Evolutionary conservation across 2,888 invertebrate genomes (phyloP).

Genomic region (Zhengitettix transpicula): DNA sequence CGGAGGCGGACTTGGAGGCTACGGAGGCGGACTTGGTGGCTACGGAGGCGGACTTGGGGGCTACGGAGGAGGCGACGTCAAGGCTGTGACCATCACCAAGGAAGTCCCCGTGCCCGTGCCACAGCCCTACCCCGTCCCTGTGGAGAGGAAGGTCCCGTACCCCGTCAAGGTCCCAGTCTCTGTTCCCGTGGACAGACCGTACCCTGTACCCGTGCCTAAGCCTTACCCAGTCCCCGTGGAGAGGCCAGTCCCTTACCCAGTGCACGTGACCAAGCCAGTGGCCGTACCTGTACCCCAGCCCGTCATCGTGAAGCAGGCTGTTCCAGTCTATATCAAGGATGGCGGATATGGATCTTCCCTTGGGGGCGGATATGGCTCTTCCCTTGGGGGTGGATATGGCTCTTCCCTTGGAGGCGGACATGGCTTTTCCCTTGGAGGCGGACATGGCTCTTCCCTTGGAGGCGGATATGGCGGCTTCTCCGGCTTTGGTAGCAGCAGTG

Average conservation of each 20-base stretch:
- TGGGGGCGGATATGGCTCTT: slow-evolving; percentile 8
- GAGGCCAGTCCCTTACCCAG: slow-evolving; percentile 29
- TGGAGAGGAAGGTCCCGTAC: slow-evolving; percentile 23
- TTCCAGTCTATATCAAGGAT: slow-evolving; percentile 21
- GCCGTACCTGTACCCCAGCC: slow-evolving; percentile 37
- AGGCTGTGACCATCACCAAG: slow-evolving; percentile 9
- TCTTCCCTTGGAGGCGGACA: too few relatives aligned
- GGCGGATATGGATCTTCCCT: background rate
- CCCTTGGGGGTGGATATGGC: too few relatives aligned
- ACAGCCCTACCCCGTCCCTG: slow-evolving; percentile 23
- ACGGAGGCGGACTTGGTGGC: background rate
- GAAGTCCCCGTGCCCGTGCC: slow-evolving; percentile 17
- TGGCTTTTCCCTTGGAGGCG: background rate
- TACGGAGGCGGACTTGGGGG: slow-evolving; percentile 2
- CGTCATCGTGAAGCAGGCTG: slow-evolving; percentile 33
- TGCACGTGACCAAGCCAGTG: slow-evolving; percentile 7
- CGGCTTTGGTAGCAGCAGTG: too few relatives aligned
- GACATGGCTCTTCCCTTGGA: background rate
- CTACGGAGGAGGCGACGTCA: slow-evolving; percentile 4
- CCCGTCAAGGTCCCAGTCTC: slow-evolving; percentile 31
- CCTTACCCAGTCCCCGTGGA: slow-evolving; percentile 15
- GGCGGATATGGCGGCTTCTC: too few relatives aligned
- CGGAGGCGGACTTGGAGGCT: background rate
- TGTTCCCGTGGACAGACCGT: slow-evolving; percentile 25
- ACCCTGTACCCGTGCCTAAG: slow-evolving; percentile 38